Evolutionary conservation across 2,113 vertebrate genomes (phyloP), one percentile per base, ranked within the genome.

Genomic region (Tragelaphus buxtoni): DNA sequence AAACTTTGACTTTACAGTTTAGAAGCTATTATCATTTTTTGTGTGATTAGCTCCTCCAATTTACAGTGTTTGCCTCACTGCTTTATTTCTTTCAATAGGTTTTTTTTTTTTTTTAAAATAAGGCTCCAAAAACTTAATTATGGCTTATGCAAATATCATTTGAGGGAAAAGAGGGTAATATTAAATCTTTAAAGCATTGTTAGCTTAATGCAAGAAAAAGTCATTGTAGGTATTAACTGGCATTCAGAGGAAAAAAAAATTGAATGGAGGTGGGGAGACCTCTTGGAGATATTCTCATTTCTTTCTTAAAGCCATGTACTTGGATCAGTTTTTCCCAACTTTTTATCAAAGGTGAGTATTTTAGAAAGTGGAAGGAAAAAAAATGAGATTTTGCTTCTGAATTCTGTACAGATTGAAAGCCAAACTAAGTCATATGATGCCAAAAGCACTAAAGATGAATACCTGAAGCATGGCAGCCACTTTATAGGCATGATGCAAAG

Each of bases 71-170:
- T 96, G 92, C 92, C 56, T 97, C 92, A 30, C 53, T 97, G 72
- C 95, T 97, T 96, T 97, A 90, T 98, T 97, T 95, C 96, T 96
- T 96, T 98, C 97, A 96, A 97, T 97, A 94, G 96, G 32, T 42
- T 92, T 91, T 95, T 96, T 45, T 97, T 96, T 93, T 96, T 85
- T 92, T 55, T 20, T 47, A 2, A 2, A 51, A 93, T 93, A 96
- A 97, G 96, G 94, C 94, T 98, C 97, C 96, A 92, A 97, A 98
- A 98, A 96, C 96, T 97, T 98, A 98, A 98, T 98, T 98, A 98
- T 98, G 97, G 98, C 97, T 98, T 98, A 98, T 98, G 97, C 98
- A 98, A 98, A 98, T 98, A 97, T 97, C 94, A 96, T 98, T 96
- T 97, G 97, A 97, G 94, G 96, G 83, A 87, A 97, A 98, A 97